Evolutionary conservation across 2,888 invertebrate genomes (phyloP).

Genomic region (Octodonta nipae): DNA sequence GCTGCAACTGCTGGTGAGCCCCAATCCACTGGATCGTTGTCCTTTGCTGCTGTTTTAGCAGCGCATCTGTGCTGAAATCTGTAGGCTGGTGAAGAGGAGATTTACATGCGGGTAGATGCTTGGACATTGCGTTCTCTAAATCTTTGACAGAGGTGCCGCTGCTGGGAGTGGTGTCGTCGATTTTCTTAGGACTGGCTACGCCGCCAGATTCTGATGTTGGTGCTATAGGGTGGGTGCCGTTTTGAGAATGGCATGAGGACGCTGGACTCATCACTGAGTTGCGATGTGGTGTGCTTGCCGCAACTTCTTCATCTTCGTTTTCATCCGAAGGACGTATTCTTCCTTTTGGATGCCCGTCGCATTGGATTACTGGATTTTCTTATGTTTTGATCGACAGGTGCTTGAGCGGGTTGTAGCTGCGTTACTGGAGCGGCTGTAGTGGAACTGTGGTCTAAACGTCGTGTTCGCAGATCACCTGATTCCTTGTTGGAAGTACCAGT

Average conservation of each 20-base stretch:
- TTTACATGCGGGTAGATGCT: conserved; percentile 63
- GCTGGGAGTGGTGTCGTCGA: conserved; percentile 31
- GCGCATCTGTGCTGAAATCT: conserved; percentile 75
- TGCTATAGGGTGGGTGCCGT: conserved; percentile 36
- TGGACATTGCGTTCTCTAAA: conserved; percentile 91
- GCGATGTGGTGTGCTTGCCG: conserved; percentile 22
- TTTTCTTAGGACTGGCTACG: conserved; percentile 35
- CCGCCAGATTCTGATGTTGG: conserved; percentile 26
- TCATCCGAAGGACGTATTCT: conserved; percentile 43
- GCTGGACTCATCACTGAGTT: conserved; percentile 45
- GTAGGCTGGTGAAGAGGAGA: conserved; percentile 59
- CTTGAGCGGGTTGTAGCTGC: conserved; percentile 36
- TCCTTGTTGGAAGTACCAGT: conserved; percentile 31
- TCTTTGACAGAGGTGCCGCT: conserved; percentile 65
- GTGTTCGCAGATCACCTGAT: conserved; percentile 40
- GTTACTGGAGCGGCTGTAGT: conserved; percentile 38
- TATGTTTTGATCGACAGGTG: conserved; percentile 25
- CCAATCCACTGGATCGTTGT: conserved; percentile 91
- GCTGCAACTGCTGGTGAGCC: conserved; percentile 52
- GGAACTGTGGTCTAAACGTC: conserved; percentile 35
- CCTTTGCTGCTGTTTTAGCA: conserved; percentile 67
- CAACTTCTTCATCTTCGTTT: conserved; percentile 40
- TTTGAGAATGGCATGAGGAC: conserved; percentile 49
- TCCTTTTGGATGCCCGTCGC: conserved; percentile 46
- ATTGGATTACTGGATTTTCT: conserved; percentile 18